Evolutionary conservation across 2,888 invertebrate species (phyloP), one percentile per base, ranked within the genome.

Genomic region (Noctua janthe): DNA sequence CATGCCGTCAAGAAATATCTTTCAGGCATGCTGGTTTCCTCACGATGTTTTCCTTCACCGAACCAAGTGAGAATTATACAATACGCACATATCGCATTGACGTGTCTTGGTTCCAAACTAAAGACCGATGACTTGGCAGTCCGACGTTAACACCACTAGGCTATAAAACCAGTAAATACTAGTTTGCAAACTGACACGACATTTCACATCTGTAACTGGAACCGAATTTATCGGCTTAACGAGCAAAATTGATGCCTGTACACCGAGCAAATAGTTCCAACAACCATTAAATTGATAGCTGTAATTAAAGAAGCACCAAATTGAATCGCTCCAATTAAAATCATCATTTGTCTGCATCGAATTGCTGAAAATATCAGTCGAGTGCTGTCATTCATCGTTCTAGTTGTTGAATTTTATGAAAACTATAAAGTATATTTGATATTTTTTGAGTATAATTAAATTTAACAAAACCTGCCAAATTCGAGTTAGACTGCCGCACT

Each of bases 301-400:
- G 86, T 88, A 83, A 88, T 87, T 86, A 86, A 88, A 88, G 83
- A 81, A 81, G 74, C 78, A 43, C 66, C 72, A 83, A 81, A 83
- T 81, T 81, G 77, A 86, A 86, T 77, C 62, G 71, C 67, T 74
- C 71, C 80, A 86, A 88, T 88, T 83, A 86, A 88, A 88, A 86
- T 70, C 75, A 74, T 67, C 71, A 83, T 86, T 80, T 77, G 71
- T 87, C 75, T 81, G 69, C 51, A 76, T 75, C 73, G 62, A 70
- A 77, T 76, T 39, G 72, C 69, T 62, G 67, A 59, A 76, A 79
- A 79, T 83, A 73, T 69, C 54, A 54, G 29, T 13, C 23, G 2
- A 77, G 47, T 7, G 59, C 39, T 72, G 76, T 47, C 47, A 66
- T 69, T 71, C 64, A 72, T 13, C 51, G 23, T n/a, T 51, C 23